phyloP scores from a whole-genome alignment of 92 coral and sea anemone species.

The Bergia puertoricense region DNA sequence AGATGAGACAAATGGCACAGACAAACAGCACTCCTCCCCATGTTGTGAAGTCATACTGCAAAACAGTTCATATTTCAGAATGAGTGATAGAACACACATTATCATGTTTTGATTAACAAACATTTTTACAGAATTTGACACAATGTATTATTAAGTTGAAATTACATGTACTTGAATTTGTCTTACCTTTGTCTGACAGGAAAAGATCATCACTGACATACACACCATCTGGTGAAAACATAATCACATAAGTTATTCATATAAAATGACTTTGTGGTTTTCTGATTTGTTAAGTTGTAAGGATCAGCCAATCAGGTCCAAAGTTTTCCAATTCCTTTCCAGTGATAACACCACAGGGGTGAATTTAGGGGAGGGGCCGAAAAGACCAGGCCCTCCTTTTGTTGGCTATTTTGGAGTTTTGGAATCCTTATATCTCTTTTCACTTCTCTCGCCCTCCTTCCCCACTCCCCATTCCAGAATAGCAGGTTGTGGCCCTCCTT shows the following conservation, averaged over 20 bases:
- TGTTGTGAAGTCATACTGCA: slow-evolving; percentile 92
- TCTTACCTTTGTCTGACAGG: slow-evolving; percentile 95
- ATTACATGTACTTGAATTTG: not conserved
- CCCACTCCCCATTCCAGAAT: no score
- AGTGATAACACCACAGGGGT: no score
- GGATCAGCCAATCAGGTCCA: not conserved
- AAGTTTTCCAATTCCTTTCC: no score
- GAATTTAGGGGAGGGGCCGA: no score
- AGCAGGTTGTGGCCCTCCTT: no score
- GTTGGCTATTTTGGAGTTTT: no score
- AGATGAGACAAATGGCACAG: slow-evolving; percentile 80
- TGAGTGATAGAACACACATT: not conserved
- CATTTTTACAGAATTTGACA: not conserved
- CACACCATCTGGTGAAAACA: slow-evolving; percentile 79
- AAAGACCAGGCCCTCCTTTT: no score
- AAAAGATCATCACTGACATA: slow-evolving; percentile 86
- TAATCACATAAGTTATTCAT: not conserved
- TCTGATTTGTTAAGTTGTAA: no score
- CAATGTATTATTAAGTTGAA: not conserved
- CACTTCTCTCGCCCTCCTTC: no score
- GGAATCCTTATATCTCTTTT: no score
- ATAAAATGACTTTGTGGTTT: no score
- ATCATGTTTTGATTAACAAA: not conserved
- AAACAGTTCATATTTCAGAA: slow-evolving; percentile 12
- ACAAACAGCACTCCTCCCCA: slow-evolving; percentile 96